Base-by-base conservation (phyloP, 2,888 invertebrate genomes). In the Chloromyia formosa region DNA sequence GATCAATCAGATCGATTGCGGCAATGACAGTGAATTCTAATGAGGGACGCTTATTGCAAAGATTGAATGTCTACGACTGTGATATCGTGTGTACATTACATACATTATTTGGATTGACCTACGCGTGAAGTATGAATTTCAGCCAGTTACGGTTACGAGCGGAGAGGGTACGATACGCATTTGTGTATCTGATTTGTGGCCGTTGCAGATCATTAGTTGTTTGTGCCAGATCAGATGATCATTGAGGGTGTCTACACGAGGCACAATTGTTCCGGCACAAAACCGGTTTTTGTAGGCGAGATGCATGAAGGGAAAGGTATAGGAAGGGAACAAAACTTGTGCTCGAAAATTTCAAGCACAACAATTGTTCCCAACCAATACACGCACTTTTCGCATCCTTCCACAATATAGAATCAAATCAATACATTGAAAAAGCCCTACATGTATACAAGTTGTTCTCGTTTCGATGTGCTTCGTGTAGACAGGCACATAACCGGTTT, bases 1-100 rank as follows among this genome's bases (percentile, higher is more conserved):
- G 22, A 66, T 66, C 66, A 18, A 66, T 16, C 45, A n/a, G 61
- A 66, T 66, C 23, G 49, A 7, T 45, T 49, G 49, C 66, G 66
- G 35, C 49, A 66, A 45, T 66, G 66, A 45, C 66, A 66, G 66
- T 66, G 66, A 66, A 66, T 66, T 66, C 22, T 22, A 49, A 9
- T 9, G 35, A 45, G 12, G 22, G 61, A 61, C 20, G 66, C 4
- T 66, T 66, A 20, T 49, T 45, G 66, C 14, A 66, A 49, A 66
- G 42, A 66, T 66, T 66, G 22, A 49, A 66, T 66, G 45, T 66
- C 66, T n/a, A 40, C 1, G 27, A 35, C 7, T 49, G 49, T 45
- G 45, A 16, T 64, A 64, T 64, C 64, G 20, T 18, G 42, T 64
- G 45, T 64, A 42, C n/a, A n/a, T n/a, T n/a, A n/a, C n/a, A n/a